Evolutionary conservation across 2,888 invertebrate species (phyloP), one percentile per base, ranked within the genome.

Genomic region (Leucophora obtusa): DNA sequence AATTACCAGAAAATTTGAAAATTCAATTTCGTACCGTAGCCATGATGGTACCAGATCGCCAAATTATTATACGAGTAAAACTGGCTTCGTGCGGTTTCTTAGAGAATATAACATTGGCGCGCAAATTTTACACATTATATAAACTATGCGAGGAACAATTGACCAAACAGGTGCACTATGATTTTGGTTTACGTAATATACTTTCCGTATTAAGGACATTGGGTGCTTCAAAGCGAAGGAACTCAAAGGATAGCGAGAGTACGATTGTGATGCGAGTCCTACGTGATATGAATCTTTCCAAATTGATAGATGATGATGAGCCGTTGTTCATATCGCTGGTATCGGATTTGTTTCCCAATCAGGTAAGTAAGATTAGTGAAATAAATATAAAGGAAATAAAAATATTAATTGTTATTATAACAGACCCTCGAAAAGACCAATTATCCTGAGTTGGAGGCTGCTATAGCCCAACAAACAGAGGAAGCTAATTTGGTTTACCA

Each of bases 11-110:
- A 91, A 98, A 98, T 91, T 92, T 98, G 84, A 98, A 98, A 92
- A 97, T 98, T 85, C 98, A 98, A 91, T 98, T 98, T 91, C 94
- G 98, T 70, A 98, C 98, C 0, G 98, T 98, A 0, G 97, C 98
- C 53, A 98, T 98, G 98, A 98, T 98, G 98, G 98, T 98, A 15
- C 98, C 98, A 0, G 98, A 98, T 89, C 92, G 98, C 77, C 98
- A 98, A 91, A 98, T 98, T 86, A 98, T 98, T 86, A 98, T 98
- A 84, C 92, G 98, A 82, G 98, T 98, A 0, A 98, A 98, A 91
- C 91, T 98, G 65, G 98, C 98, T 17, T 96, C 97, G 83, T 98
- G 98, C 88, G 98, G 98, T 28, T 98, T 98, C 89, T 91, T 98
- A 53, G 97, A 98, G 90, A 98, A 98, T 88, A 96, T 98, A 50